Percentiles rank a stretch among this genome's conserved stretches.
These are phyloP conservation scores for Steinernema hermaphroditum DNA, from an alignment of 2,888 invertebrate species.

Conservation along the genomic window DNA sequence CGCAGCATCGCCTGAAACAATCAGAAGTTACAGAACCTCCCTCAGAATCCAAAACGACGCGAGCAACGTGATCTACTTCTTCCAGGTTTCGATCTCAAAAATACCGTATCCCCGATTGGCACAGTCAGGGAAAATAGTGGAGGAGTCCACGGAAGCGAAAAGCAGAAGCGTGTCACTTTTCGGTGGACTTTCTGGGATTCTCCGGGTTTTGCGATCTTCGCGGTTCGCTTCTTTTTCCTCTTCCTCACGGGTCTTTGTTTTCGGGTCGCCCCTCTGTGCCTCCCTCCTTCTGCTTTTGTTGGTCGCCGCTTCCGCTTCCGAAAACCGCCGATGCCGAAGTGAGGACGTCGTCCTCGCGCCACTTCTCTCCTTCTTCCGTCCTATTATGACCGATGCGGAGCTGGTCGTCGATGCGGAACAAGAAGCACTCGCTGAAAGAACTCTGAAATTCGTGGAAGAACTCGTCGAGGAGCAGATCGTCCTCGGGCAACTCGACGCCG, in stretches of 20 bases:
- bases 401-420: not conserved
- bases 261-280: not conserved
- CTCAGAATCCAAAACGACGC: not conserved
- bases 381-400: constrained; percentile 4
- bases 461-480: not conserved
- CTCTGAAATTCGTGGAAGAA: constrained; percentile 5
- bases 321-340: constrained; percentile 1
- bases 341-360: not conserved
- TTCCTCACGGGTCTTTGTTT: constrained; percentile 14
- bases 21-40: not conserved
- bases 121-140: not conserved
- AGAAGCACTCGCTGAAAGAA: not conserved
- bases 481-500: constrained; percentile 20
- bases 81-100: not conserved
- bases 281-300: constrained; percentile 16
- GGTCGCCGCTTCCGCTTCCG: constrained; percentile 15
- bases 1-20: constrained; percentile 28
- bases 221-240: not conserved
- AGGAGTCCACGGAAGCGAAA: not conserved
- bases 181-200: not conserved
- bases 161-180: constrained; percentile 6
- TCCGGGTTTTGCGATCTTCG: not conserved
- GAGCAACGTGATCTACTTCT: not conserved
- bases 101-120: not conserved
- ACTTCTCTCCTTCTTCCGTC: not conserved